phyloP scores from a whole-genome alignment of 2,888 invertebrate genomes.

The Pseudeuparius sepicola region DNA sequence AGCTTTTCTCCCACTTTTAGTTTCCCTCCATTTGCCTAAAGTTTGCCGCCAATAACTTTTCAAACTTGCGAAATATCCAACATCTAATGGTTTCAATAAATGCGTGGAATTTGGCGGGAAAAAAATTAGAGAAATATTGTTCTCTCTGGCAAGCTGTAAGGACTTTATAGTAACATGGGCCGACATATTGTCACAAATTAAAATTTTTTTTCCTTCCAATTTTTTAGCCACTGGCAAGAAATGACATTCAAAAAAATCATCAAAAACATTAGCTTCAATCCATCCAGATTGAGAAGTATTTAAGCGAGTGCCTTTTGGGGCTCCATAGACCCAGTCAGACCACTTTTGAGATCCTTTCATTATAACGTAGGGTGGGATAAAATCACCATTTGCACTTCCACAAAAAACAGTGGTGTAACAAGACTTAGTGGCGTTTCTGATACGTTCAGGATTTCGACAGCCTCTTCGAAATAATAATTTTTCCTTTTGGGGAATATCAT shows the following conservation, averaged over 20 bases:
- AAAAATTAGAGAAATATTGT: constrained; percentile 6
- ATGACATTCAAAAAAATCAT: constrained; percentile 11
- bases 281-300: constrained; percentile 8
- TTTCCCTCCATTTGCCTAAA: no score
- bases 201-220: background rate
- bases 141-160: constrained; percentile 9
- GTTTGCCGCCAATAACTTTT: no score
- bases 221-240: constrained; percentile 5
- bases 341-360: constrained; percentile 23
- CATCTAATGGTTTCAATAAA: constrained; percentile 9
- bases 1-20: no score
- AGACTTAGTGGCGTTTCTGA: constrained; percentile 24
- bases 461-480: constrained; percentile 20
- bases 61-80: constrained; percentile 9
- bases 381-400: constrained; percentile 22
- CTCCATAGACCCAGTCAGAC: constrained; percentile 23
- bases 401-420: constrained; percentile 24
- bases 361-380: constrained; percentile 22
- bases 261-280: constrained; percentile 10
- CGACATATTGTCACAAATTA: constrained; percentile 3
- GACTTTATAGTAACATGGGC: constrained; percentile 5
- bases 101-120: constrained; percentile 10
- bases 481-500: constrained; percentile 23
- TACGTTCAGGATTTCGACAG: constrained; percentile 22
- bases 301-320: constrained; percentile 20